Evolutionary conservation across 2,888 invertebrate genomes (phyloP).

Genomic region (Bombyx huttoni): DNA sequence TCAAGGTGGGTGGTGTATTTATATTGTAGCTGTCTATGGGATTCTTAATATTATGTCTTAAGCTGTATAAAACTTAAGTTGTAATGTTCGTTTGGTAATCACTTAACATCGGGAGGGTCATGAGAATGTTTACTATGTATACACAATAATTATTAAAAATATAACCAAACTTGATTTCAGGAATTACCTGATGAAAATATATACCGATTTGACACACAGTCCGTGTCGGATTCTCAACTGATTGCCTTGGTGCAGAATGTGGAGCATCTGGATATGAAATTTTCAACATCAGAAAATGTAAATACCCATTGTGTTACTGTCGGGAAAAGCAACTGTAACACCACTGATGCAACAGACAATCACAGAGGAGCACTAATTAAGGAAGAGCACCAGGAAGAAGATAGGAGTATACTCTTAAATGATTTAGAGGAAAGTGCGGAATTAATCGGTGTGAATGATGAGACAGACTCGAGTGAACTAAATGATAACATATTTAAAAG

Average conservation of each 20-base stretch:
- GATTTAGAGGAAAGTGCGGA: too few relatives aligned
- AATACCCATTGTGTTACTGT: neutral
- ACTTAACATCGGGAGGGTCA: too few relatives aligned
- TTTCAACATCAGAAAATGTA: neutral
- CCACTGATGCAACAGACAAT: neutral
- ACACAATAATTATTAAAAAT: too few relatives aligned
- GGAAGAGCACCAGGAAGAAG: too few relatives aligned
- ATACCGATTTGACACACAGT: constrained; percentile 48
- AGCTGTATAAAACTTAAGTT: too few relatives aligned
- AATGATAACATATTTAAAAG: neutral
- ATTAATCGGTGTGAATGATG: constrained; percentile 4
- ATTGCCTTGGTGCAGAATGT: constrained; percentile 39
- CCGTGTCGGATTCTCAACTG: constrained; percentile 46
- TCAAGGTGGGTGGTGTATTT: too few relatives aligned
- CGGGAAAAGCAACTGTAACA: neutral
- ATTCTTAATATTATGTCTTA: too few relatives aligned
- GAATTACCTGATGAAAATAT: neutral
- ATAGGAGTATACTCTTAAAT: too few relatives aligned
- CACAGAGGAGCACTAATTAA: too few relatives aligned
- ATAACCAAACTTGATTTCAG: neutral
- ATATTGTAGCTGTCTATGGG: too few relatives aligned
- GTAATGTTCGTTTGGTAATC: too few relatives aligned
- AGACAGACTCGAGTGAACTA: constrained; percentile 12
- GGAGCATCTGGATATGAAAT: neutral
- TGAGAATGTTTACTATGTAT: too few relatives aligned